phyloP scores from a whole-genome alignment of 2,888 invertebrate genomes.

The Tortrix viridana region DNA sequence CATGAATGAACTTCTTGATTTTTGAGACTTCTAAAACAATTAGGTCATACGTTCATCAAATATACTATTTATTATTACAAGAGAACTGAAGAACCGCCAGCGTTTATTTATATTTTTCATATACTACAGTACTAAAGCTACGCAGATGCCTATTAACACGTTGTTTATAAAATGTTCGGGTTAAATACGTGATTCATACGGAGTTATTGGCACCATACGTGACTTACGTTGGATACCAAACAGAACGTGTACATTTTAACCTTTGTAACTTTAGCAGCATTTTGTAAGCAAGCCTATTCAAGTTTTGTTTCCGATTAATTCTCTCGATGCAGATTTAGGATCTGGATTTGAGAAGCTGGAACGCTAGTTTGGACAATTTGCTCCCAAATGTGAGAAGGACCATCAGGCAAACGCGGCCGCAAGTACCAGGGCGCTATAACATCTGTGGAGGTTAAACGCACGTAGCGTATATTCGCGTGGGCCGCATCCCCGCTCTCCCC shows the following conservation, averaged over 20 bases:
- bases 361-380: conserved; percentile 8
- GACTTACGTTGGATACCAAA: conserved; percentile 49
- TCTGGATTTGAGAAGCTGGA: conserved; percentile 21
- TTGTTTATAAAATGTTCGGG: conserved; percentile 35
- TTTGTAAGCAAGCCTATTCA: conserved; percentile 53
- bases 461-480: conserved; percentile 80
- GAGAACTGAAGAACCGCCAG: neutral
- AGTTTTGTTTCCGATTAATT: conserved; percentile 35
- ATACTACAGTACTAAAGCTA: conserved; percentile 8
- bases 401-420: conserved; percentile 45
- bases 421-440: conserved; percentile 74
- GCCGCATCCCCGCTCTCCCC: conserved; percentile 66
- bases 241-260: conserved; percentile 45
- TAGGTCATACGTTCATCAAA: too few relatives aligned
- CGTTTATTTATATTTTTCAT: neutral
- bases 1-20: too few relatives aligned
- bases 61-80: neutral
- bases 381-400: conserved; percentile 27
- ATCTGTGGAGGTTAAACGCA: conserved; percentile 69
- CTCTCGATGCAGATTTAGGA: conserved; percentile 16
- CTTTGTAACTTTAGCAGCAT: conserved; percentile 52
- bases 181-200: conserved; percentile 37
- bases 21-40: too few relatives aligned
- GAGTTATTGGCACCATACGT: conserved; percentile 49
- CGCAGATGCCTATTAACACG: conserved; percentile 25